A percentile compares a stretch with the other conserved stretches of the same genome.
phyloP scores from a whole-genome alignment of 1,140 invertebrate genomes.

The Gryllus bimaculatus region DNA sequence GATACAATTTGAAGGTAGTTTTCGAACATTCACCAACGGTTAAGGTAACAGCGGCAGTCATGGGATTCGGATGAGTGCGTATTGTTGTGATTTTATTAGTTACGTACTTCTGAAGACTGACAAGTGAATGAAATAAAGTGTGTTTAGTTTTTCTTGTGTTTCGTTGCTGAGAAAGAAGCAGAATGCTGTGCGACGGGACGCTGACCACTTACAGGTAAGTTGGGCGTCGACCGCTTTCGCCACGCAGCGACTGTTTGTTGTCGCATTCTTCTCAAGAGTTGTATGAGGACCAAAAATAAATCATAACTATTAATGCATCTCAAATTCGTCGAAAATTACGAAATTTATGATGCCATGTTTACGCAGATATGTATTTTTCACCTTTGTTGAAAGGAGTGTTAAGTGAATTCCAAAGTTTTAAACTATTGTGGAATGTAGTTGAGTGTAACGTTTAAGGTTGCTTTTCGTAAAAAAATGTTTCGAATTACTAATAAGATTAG shows the following conservation, averaged over 20 bases:
- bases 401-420: no score
- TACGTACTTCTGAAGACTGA: background rate
- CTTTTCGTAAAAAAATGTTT: no score
- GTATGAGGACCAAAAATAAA: no score
- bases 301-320: no score
- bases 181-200: background rate
- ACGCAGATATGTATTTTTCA: no score
- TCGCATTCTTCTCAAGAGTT: no score
- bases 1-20: slow-evolving; percentile 1
- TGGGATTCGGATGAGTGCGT: background rate
- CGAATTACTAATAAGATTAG: no score
- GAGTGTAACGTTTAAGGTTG: no score
- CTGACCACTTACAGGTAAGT: background rate
- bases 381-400: no score
- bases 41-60: background rate
- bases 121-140: background rate
- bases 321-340: no score
- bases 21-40: background rate
- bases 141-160: background rate
- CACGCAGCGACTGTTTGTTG: background rate
- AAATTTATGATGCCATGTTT: no score
- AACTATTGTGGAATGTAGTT: no score
- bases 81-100: background rate
- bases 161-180: background rate
- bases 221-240: background rate